phyloP scores from a whole-genome alignment of 37 sponge, comb jelly and placozoan genomes.

The Amphimedon queenslandica region DNA sequence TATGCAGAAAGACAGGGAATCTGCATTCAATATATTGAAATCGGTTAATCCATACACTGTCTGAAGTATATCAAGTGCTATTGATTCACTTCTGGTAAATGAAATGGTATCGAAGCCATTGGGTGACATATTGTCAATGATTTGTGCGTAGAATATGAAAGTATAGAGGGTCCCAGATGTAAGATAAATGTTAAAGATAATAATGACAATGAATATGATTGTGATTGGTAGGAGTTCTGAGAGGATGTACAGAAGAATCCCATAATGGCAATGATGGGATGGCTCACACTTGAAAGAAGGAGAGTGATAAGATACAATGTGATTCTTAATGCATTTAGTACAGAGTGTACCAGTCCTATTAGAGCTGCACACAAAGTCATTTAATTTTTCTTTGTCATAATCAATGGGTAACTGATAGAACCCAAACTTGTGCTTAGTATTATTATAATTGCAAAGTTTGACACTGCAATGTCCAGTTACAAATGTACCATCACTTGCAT shows the following conservation, averaged over 20 bases:
- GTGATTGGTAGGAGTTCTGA: constrained; percentile 40
- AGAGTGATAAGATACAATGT: constrained; percentile 25
- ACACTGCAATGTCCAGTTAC: background rate
- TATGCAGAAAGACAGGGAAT: constrained; percentile 30
- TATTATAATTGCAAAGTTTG: background rate
- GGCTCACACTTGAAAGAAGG: constrained; percentile 2
- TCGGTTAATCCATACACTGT: constrained; percentile 16
- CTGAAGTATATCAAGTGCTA: background rate
- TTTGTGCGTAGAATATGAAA: constrained; percentile 42
- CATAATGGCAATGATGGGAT: constrained; percentile 9
- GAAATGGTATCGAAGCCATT: constrained; percentile 1
- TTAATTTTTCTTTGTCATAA: constrained; percentile 1
- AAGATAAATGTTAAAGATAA: constrained; percentile 43
- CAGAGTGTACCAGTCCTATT: constrained; percentile 16
- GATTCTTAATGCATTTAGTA: constrained; percentile 11
- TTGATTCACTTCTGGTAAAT: background rate
- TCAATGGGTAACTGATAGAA: background rate
- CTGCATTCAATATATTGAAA: constrained; percentile 15
- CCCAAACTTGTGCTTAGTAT: background rate
- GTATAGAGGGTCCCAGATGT: constrained; percentile 28
- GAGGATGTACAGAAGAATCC: constrained; percentile 34
- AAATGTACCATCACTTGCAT: constrained; percentile 10
- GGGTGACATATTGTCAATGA: background rate
- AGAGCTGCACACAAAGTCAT: constrained; percentile 7
- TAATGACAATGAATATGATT: constrained; percentile 22